Evolutionary conservation across 1,140 invertebrate genomes (phyloP).

Genomic region (Micrasema longulum): DNA sequence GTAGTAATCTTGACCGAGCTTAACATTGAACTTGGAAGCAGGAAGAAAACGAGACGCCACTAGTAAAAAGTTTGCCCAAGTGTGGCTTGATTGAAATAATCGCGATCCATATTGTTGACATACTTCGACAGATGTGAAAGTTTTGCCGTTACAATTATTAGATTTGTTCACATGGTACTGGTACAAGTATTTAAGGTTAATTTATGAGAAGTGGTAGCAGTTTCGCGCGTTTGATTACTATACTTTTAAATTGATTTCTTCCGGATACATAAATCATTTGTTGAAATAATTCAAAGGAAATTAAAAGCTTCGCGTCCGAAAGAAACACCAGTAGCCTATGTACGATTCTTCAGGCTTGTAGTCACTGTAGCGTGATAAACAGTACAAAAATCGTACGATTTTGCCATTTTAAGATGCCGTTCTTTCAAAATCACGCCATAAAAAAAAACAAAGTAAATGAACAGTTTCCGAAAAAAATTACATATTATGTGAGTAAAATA

Average conservation of each 20-base stretch:
- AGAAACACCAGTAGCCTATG: too few relatives aligned
- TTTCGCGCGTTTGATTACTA: neutral
- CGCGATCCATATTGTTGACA: neutral
- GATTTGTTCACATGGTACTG: neutral
- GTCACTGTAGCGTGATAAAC: too few relatives aligned
- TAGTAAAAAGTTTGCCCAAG: neutral
- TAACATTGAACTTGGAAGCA: neutral
- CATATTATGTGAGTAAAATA: too few relatives aligned
- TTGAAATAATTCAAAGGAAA: slow-evolving; percentile 24
- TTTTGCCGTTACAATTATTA: neutral
- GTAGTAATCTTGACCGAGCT: slow-evolving; percentile 9
- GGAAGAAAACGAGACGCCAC: neutral
- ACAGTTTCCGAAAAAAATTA: too few relatives aligned
- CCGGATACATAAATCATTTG: neutral
- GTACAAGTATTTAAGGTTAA: neutral
- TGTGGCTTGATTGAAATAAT: neutral
- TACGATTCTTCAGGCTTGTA: too few relatives aligned
- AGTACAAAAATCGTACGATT: too few relatives aligned
- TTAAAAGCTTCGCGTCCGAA: neutral
- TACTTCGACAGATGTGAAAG: neutral
- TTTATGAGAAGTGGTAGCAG: neutral
- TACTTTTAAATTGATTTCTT: slow-evolving; percentile 8
- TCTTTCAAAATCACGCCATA: too few relatives aligned
- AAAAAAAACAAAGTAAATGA: too few relatives aligned
- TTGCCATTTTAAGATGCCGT: too few relatives aligned